Percentiles rank a stretch among this genome's conserved stretches.
Evolutionary conservation across 2,113 vertebrate species (phyloP).

Genomic region (Toxotes jaculatrix): DNA sequence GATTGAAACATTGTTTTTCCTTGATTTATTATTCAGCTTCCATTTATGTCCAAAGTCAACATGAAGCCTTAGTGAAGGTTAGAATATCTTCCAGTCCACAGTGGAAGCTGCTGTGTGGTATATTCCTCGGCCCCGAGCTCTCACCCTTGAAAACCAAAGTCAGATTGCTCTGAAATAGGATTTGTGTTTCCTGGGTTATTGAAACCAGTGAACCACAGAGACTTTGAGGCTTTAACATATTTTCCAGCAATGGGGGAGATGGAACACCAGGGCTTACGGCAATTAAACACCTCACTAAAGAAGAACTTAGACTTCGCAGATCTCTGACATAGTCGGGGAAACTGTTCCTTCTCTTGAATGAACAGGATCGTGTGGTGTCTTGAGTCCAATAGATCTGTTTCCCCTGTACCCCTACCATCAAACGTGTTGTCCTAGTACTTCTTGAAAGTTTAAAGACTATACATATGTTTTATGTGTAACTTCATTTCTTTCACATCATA

Average conservation of each 20-base stretch:
- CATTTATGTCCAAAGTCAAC: slow-evolving; percentile 54
- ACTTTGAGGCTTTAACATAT: slow-evolving; percentile 59
- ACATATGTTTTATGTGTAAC: not conserved
- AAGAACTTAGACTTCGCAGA: slow-evolving; percentile 25
- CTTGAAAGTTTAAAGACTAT: not conserved
- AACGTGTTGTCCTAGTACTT: too few species aligned
- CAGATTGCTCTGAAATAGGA: slow-evolving; percentile 55
- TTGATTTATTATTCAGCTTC: slow-evolving; percentile 52
- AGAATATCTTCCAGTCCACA: slow-evolving; percentile 34
- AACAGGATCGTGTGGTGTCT: slow-evolving; percentile 35
- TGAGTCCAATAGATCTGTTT: slow-evolving; percentile 26
- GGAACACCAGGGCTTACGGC: slow-evolving; percentile 41
- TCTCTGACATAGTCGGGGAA: slow-evolving; percentile 43
- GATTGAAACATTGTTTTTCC: slow-evolving; percentile 63
- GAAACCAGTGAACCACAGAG: slow-evolving; percentile 63
- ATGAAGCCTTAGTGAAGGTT: slow-evolving; percentile 16
- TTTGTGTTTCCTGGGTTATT: slow-evolving; percentile 66
- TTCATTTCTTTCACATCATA: not conserved
- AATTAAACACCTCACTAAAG: slow-evolving; percentile 60
- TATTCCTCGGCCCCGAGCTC: slow-evolving; percentile 39
- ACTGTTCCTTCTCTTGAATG: slow-evolving; percentile 36
- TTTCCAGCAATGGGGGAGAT: slow-evolving; percentile 58
- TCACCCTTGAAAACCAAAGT: slow-evolving; percentile 57
- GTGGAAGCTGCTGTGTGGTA: slow-evolving; percentile 12
- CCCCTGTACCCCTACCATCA: not conserved